These are phyloP conservation scores for Glyptemys insculpta DNA, from an alignment of 2,797 vertebrate species.

Conservation along the genomic window DNA sequence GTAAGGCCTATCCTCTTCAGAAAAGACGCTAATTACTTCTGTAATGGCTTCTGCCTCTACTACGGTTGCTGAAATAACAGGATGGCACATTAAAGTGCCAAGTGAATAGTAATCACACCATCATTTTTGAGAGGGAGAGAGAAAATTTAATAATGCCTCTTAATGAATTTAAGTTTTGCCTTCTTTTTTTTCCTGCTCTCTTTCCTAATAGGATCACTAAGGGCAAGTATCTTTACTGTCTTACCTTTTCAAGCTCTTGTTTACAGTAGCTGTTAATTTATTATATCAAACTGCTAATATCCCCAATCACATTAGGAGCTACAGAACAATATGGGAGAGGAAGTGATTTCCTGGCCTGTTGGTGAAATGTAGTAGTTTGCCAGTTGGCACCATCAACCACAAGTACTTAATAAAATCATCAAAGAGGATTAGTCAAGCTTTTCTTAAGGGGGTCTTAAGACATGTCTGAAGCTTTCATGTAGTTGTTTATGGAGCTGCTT, in stretches of 20 bases:
- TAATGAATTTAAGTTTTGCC: slow-evolving; percentile 55
- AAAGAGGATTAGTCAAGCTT: slow-evolving; percentile 89
- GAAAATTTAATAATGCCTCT: slow-evolving; percentile 38
- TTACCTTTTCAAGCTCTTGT: slow-evolving; percentile 81
- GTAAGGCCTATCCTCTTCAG: slow-evolving; percentile 11
- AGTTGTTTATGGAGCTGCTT: slow-evolving; percentile 72
- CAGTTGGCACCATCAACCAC: slow-evolving; percentile 86
- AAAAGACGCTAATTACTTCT: slow-evolving; percentile 35
- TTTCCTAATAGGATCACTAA: slow-evolving; percentile 79
- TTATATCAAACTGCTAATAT: slow-evolving; percentile 83
- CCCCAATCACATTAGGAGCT: slow-evolving; percentile 77
- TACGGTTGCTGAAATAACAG: slow-evolving; percentile 51
- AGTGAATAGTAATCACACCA: slow-evolving; percentile 29
- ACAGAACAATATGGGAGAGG: slow-evolving; percentile 70
- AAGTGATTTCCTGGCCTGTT: slow-evolving; percentile 78
- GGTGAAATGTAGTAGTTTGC: slow-evolving; percentile 81
- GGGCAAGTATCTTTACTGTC: slow-evolving; percentile 18
- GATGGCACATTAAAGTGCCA: slow-evolving; percentile 28
- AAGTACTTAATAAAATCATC: slow-evolving; percentile 95
- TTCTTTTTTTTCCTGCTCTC: not conserved
- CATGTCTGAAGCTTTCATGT: slow-evolving; percentile 76
- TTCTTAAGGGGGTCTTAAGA: slow-evolving; percentile 86
- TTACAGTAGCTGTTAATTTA: slow-evolving; percentile 83
- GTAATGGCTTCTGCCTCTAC: slow-evolving; percentile 2
- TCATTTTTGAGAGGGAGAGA: not conserved